These are phyloP conservation scores for Anomalospiza imberbis DNA, from an alignment of 2,797 vertebrate species.

Conservation along the genomic window DNA sequence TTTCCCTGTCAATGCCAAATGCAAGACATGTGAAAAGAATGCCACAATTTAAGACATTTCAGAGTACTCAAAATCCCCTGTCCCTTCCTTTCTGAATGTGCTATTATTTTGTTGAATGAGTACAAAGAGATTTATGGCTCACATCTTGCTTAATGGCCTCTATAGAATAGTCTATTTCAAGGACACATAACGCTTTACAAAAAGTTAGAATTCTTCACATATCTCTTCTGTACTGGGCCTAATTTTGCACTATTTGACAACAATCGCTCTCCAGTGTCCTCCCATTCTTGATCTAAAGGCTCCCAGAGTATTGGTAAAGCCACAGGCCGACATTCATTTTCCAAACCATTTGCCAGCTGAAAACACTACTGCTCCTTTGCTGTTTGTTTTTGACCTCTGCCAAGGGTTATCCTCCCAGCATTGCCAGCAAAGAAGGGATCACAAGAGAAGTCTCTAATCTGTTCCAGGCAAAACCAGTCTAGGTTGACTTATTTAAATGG, in stretches of 20 bases:
- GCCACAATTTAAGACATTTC: background rate
- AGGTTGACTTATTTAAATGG: background rate
- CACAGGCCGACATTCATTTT: background rate
- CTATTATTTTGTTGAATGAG: background rate
- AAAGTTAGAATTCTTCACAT: constrained; percentile 23
- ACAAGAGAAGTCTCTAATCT: background rate
- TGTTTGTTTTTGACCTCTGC: background rate
- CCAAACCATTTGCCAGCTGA: background rate
- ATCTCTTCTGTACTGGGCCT: background rate
- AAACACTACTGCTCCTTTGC: background rate
- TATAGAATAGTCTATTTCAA: background rate
- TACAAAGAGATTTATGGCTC: constrained; percentile 16
- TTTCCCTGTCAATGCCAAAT: background rate
- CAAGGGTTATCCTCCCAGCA: background rate
- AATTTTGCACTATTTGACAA: constrained; percentile 37
- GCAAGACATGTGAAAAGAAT: background rate
- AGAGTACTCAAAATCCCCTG: background rate
- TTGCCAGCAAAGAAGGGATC: background rate
- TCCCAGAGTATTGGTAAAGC: background rate
- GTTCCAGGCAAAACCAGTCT: background rate
- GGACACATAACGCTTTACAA: background rate
- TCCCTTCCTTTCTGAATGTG: background rate
- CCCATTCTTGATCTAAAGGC: background rate
- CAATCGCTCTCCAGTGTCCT: background rate
- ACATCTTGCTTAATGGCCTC: background rate